Conservation (phyloP, 1,140 invertebrate genomes). For the Drosophila baimaii region DNA sequence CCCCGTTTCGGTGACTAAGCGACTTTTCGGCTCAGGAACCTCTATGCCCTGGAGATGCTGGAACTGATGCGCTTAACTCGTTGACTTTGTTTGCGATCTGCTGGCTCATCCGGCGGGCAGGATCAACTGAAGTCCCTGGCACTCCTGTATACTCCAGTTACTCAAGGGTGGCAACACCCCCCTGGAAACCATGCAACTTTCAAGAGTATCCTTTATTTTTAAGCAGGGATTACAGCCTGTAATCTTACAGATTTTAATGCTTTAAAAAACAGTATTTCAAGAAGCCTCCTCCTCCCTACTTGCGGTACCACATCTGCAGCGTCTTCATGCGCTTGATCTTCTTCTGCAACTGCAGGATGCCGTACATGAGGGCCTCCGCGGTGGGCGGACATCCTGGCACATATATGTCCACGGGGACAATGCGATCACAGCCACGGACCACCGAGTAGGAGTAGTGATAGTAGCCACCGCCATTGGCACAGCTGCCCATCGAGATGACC, state of each 20-base stretch:
- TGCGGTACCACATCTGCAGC: constrained; percentile 95
- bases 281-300: no score
- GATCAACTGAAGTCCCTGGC: constrained; percentile 16
- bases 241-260: constrained; percentile 6
- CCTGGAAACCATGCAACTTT: neutral
- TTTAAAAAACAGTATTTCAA: no score
- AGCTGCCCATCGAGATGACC: constrained; percentile 99
- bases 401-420: constrained; percentile 99
- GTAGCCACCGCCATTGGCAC: constrained; percentile 99
- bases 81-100: constrained; percentile 51
- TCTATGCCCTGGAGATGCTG: constrained; percentile 13
- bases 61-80: constrained; percentile 72
- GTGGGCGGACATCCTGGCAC: constrained; percentile 99
- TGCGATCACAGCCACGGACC: constrained; percentile 97
- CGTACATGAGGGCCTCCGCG: constrained; percentile 97
- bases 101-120: constrained; percentile 8
- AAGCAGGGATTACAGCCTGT: neutral
- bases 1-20: constrained; percentile 61
- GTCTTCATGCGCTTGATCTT: constrained; percentile 95
- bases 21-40: constrained; percentile 33
- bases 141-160: constrained; percentile 14
- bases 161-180: neutral
- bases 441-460: constrained; percentile 99
- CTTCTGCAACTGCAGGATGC: constrained; percentile 96
- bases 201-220: no score